Base-by-base conservation (phyloP, 2,888 invertebrate species). In the Holacanthella duospinosa region DNA sequence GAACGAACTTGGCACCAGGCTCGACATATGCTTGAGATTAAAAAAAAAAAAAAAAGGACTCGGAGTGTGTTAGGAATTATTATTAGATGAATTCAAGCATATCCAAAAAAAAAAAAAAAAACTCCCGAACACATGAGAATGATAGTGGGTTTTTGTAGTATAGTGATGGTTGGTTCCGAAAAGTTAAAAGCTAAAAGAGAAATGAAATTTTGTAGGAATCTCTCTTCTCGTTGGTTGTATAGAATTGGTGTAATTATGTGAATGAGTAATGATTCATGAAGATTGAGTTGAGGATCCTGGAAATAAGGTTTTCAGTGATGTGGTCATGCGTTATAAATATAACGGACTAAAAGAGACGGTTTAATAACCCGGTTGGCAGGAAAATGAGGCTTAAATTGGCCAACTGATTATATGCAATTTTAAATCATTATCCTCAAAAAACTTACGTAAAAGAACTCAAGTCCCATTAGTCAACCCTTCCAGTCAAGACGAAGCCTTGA, bases 371-470 rank as follows among this genome's bases (percentile, higher is more conserved):
- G 69, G 71, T 66, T 71, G 71, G 70, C 69, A 70, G 71, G 71
- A 72, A 72, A 72, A 72, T 72, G 72, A 72, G 72, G 70, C 68
- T 69, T 69, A 72, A 72, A 72, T 72, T 72, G 72, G 72, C 71
- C 71, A 72, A 71, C 69, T 71, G 71, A 72, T 72, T 72, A 72
- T 72, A 72, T 72, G 72, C 72, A 72, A 72, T 72, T 72, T 72
- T 72, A 72, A 72, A 72, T 72, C 71, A 72, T 72, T 72, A 72
- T 72, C 72, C 66, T 67, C 64, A 62, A 68, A 48, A 9, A n/a
- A 4, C 4, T 9, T 61, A 67, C 68, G 68, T 68, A 16, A 71
- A 70, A 72, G 69, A 72, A 66, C 72, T 68, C 71, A 71, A 71
- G 72, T 72, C 70, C 70, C 68, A 72, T 72, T 72, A 72, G 72